These are phyloP conservation scores for Tenrec ecaudatus DNA, from an alignment of 2,113 vertebrate species.

Conservation along the genomic window DNA sequence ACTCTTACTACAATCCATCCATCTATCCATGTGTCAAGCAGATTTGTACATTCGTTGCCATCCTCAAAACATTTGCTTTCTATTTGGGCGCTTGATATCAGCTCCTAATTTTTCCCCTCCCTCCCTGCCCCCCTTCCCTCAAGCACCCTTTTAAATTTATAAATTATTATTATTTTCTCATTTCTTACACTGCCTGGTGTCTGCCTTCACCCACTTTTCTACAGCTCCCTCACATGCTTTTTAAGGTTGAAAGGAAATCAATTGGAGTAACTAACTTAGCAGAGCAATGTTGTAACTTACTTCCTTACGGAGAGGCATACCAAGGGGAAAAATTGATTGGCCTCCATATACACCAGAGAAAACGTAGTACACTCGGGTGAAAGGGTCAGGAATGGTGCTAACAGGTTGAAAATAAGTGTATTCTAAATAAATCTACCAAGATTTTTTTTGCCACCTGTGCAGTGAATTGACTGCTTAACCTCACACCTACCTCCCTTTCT, in stretches of 20 bases:
- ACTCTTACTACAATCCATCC: too few species aligned
- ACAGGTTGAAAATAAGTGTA: background rate
- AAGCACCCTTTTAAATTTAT: too few species aligned
- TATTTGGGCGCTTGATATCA: too few species aligned
- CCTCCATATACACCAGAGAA: background rate
- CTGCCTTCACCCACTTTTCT: too few species aligned
- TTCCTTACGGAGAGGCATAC: background rate
- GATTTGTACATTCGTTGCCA: too few species aligned
- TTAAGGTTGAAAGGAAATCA: conserved; percentile 8
- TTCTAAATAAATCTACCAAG: background rate
- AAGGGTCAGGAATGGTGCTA: background rate
- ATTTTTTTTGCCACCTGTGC: background rate
- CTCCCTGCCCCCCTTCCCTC: too few species aligned
- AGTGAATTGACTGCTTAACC: too few species aligned
- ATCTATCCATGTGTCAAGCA: too few species aligned
- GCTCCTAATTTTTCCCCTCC: too few species aligned
- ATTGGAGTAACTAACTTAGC: conserved; percentile 19
- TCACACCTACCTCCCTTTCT: background rate
- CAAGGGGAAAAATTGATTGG: background rate
- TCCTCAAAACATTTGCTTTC: too few species aligned
- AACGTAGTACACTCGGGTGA: background rate
- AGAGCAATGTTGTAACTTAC: background rate
- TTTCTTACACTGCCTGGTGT: too few species aligned
- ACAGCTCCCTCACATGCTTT: background rate
- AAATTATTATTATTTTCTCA: too few species aligned